phyloP scores from a whole-genome alignment of 2,888 invertebrate genomes.

The Oscheius onirici region DNA sequence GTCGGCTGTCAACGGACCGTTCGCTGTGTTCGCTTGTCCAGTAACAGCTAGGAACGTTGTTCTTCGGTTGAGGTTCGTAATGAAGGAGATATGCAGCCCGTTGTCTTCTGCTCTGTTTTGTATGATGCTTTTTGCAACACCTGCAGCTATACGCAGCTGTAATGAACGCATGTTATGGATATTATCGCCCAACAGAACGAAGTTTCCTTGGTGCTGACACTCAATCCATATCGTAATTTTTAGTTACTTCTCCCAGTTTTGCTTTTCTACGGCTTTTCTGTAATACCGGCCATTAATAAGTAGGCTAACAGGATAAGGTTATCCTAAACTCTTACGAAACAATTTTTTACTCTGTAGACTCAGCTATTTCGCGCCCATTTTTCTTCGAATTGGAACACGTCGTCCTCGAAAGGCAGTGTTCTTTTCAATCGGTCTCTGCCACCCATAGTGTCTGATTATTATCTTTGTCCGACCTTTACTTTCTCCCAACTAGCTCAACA shows the following conservation, averaged over 20 bases:
- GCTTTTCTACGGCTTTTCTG: no score
- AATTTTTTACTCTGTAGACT: no score
- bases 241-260: no score
- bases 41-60: conserved; percentile 10
- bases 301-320: no score
- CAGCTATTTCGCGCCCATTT: no score
- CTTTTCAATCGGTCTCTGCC: conserved; percentile 23
- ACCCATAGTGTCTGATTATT: conserved; percentile 24
- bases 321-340: no score
- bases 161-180: conserved; percentile 6
- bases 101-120: neutral
- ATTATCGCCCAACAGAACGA: no score
- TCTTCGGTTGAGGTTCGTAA: neutral
- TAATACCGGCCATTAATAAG: no score
- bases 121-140: conserved; percentile 11
- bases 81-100: neutral
- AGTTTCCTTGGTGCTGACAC: no score
- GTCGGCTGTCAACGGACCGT: conserved; percentile 28
- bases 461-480: conserved; percentile 15
- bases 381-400: no score
- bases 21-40: conserved; percentile 20
- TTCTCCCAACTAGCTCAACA: neutral
- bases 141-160: conserved; percentile 7
- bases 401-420: neutral
- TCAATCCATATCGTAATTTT: no score